Evolutionary conservation across 1,140 invertebrate genomes (phyloP), one percentile per base, ranked within the genome.

Genomic region (Neotoxoptera formosana): DNA sequence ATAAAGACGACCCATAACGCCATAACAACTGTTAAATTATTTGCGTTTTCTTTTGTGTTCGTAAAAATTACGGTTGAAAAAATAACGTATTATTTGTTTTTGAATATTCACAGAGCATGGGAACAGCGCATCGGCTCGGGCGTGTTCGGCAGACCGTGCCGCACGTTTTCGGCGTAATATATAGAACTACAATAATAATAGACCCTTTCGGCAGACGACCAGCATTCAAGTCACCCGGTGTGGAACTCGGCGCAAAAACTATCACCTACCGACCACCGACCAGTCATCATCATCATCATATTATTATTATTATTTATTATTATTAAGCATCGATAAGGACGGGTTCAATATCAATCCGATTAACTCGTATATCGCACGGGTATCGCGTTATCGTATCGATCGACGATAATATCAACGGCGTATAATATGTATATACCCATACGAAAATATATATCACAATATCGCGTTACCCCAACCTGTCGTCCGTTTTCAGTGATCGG

Each of bases 211-310:
- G n/a, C 8, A n/a, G 60, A 53, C 87, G 60, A 53, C 87, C 87
- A 53, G 87, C 87, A 89, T 89, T 89, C 48, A 89, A 89, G 87
- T 89, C 87, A 4, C 87, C 20, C 87, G 87, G 20, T 21, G 7
- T 21, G 7, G 25, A 30, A 47, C 6, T 45, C 3, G 14, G 41
- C 11, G 23, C 25, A 30, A 47, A 41, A 21, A 30, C 84, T 25
- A 47, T 45, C 14, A 8, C 36, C 41, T 9, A 14, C 2, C 3
- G 14, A 48, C 45, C 11, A 30, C 3, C 11, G n/a, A 20, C 81
- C 7, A 41, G 36, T 83, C 7, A 9, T 83, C 23, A 36, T 83
- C n/a, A n/a, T n/a, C n/a, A n/a, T n/a, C n/a, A n/a, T n/a, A n/a
- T n/a, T n/a, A n/a, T n/a, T n/a, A n/a, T n/a, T n/a, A n/a, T n/a